Base-by-base conservation (phyloP, 2,797 vertebrate genomes). In the Eurystomus glaucurus region DNA sequence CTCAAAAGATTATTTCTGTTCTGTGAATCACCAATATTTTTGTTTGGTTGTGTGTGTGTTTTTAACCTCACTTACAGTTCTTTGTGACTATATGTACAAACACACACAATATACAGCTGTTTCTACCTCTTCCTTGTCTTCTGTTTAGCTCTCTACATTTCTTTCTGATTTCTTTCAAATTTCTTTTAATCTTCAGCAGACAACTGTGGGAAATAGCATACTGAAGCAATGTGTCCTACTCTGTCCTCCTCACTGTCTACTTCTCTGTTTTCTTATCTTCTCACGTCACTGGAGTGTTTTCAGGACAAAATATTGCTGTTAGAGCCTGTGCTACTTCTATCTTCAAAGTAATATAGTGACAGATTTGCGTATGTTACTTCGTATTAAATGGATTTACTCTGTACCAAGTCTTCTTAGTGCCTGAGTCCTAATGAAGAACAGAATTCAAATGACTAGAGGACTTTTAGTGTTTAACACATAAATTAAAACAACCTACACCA, bases 1-100 rank as follows among this genome's bases (percentile, higher is more conserved):
- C 4, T 78, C 2, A 52, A 65, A 83, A 79, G 2, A 28, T 55
- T 65, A 14, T 68, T 64, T 45, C 15, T 4, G 2, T 60, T 75
- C 7, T 69, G 5, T 41, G 43, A 55, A 81, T 51, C 11, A 10
- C 0, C 4, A 35, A 37, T 80, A 62, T 11, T 69, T 90, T 79
- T 64, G 3, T 23, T 52, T 43, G 2, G 0, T 55, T 65, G 3
- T 16, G 7, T 15, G 4, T 3, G 2, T 1, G 0, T 17, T 31
- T 45, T 58, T 51, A 17, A 2, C 5, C 72, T 72, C 2, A 11
- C n/a, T 52, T 72, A 21, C 2, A 58, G 5, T 25, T 71, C 15
- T 52, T 82, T 50, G 9, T 4, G 1, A 8, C 4, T 13, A 1
- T 35, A 39, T 19, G 11, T 54, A 29, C 12, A 80, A 83, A 72